phyloP scores from a whole-genome alignment of 2,113 vertebrate genomes.

The Sceloporus undulatus region DNA sequence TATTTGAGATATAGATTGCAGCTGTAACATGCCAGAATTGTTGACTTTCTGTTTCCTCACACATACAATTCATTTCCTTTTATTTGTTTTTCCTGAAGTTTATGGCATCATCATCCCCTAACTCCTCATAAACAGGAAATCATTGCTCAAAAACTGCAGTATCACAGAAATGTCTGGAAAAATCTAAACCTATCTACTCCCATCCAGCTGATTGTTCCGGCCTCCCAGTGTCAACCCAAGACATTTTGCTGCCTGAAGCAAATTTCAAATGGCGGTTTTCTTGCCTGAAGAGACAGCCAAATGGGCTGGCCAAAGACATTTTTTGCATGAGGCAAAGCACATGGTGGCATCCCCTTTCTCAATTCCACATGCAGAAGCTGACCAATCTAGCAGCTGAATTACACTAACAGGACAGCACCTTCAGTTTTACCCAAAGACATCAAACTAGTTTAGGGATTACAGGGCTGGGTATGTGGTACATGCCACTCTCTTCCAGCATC shows the following conservation, averaged over 20 bases:
- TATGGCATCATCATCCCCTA: neutral
- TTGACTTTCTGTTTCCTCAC: neutral
- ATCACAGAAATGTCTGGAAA: neutral
- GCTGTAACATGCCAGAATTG: neutral
- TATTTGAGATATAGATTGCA: neutral
- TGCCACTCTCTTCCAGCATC: too few relatives aligned
- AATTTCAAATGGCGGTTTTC: neutral
- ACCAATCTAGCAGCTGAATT: too few relatives aligned
- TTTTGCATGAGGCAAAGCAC: too few relatives aligned
- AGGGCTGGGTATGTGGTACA: too few relatives aligned
- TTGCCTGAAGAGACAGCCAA: neutral
- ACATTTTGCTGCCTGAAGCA: neutral
- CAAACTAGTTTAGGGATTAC: too few relatives aligned
- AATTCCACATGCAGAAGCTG: too few relatives aligned
- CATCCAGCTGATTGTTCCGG: neutral
- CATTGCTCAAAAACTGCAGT: neutral
- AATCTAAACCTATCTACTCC: neutral
- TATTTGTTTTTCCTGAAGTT: neutral
- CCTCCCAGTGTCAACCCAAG: neutral
- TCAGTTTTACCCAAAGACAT: too few relatives aligned
- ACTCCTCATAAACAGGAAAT: fast-evolving
- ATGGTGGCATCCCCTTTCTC: too few relatives aligned
- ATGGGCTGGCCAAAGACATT: too few relatives aligned
- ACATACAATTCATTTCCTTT: neutral
- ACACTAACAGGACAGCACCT: too few relatives aligned